These are phyloP conservation scores for Aradus depressus DNA, from an alignment of 2,888 invertebrate genomes.

Conservation along the genomic window DNA sequence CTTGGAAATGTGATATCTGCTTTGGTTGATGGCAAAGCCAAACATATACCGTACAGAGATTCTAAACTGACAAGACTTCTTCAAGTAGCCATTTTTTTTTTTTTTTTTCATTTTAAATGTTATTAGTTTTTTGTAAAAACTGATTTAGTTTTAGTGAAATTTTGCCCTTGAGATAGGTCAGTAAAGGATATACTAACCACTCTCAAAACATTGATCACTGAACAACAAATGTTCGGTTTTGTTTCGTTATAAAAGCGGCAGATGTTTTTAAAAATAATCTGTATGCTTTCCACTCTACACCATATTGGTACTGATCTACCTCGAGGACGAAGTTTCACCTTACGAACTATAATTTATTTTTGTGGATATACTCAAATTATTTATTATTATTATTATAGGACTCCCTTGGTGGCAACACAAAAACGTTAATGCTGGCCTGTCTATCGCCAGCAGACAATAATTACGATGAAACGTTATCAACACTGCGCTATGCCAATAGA, in stretches of 20 bases:
- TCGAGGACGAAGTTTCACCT: neutral
- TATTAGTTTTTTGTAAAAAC: neutral
- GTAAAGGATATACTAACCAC: too few species aligned
- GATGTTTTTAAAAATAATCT: too few species aligned
- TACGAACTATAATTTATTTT: neutral
- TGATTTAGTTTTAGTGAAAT: neutral
- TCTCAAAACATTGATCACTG: too few species aligned
- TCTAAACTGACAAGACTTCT: slow-evolving; percentile 71
- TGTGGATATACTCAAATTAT: neutral
- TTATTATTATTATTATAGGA: slow-evolving; percentile 40
- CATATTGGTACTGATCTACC: neutral
- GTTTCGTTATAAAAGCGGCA: too few species aligned
- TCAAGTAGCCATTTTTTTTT: slow-evolving; percentile 42
- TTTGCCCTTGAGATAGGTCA: too few species aligned
- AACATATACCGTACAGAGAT: slow-evolving; percentile 70
- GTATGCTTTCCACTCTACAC: too few species aligned
- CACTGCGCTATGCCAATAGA: slow-evolving; percentile 69
- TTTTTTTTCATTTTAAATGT: neutral
- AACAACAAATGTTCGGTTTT: too few species aligned
- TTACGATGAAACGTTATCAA: slow-evolving; percentile 73
- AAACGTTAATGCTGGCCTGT: slow-evolving; percentile 80
- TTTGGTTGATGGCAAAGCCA: slow-evolving; percentile 68
- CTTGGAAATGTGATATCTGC: slow-evolving; percentile 84
- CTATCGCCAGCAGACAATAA: slow-evolving; percentile 71
- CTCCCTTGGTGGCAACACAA: slow-evolving; percentile 75